Percentiles rank a stretch among this genome's conserved stretches.
These are phyloP conservation scores for Malurus alboscapulatus DNA, from an alignment of 2,113 vertebrate genomes.

Conservation along the genomic window DNA sequence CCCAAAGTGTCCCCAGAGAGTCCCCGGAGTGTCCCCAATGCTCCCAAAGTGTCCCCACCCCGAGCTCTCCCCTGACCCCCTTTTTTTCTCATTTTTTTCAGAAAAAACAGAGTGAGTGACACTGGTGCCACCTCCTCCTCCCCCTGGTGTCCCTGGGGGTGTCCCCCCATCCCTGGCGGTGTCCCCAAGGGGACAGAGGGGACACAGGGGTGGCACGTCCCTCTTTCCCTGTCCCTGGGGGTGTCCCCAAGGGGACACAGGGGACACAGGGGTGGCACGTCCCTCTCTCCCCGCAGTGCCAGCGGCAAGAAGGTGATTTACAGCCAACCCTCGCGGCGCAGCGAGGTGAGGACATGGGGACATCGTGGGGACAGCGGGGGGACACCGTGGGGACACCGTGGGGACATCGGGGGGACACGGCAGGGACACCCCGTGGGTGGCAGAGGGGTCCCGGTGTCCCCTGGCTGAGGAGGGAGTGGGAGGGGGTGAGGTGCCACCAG, in stretches of 20 bases:
- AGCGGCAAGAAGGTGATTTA: constrained; percentile 74
- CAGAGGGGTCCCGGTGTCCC: neutral
- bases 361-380: neutral
- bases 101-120: constrained; percentile 50
- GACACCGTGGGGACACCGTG: neutral
- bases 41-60: neutral
- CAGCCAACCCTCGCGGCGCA: constrained; percentile 68
- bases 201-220: neutral
- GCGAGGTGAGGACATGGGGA: constrained; percentile 58
- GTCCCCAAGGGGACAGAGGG: neutral
- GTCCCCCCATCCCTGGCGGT: neutral
- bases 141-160: too few species aligned
- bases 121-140: neutral
- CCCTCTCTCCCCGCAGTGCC: neutral
- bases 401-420: neutral
- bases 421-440: too few species aligned
- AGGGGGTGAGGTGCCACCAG: neutral
- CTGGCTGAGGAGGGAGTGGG: neutral
- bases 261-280: neutral
- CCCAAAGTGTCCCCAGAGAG: too few species aligned
- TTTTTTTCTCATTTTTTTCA: neutral
- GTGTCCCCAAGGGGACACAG: neutral
- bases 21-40: neutral
- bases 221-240: neutral
- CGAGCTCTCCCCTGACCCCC: neutral